Percentiles rank a stretch among this genome's conserved stretches.
Evolutionary conservation across 2,113 vertebrate genomes (phyloP).

Genomic region (Bos indicus): DNA sequence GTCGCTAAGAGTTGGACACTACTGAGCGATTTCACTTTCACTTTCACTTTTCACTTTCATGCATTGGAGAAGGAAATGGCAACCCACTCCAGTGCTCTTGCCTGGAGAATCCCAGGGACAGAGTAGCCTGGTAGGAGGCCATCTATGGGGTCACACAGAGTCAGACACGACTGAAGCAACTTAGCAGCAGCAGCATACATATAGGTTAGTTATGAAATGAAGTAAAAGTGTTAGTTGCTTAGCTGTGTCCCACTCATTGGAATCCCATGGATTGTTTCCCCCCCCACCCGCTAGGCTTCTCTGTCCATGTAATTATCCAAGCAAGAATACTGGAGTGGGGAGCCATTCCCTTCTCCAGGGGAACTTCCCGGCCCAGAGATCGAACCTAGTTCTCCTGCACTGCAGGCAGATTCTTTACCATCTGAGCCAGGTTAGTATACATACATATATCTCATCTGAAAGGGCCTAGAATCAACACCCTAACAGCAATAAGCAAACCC

Average conservation of each 20-base stretch:
- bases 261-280: neutral
- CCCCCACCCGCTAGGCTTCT: neutral
- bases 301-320: neutral
- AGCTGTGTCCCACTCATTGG: neutral
- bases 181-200: neutral
- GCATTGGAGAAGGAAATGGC: too few relatives aligned
- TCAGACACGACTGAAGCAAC: too few relatives aligned
- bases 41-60: too few relatives aligned
- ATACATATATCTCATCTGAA: neutral
- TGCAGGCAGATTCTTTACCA: neutral
- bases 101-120: too few relatives aligned
- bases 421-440: neutral
- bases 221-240: neutral
- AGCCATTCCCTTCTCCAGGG: neutral
- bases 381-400: neutral
- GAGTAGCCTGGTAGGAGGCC: too few relatives aligned
- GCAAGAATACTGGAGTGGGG: neutral
- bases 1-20: too few relatives aligned
- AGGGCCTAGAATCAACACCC: neutral
- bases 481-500: neutral
- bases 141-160: too few relatives aligned
- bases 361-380: neutral
- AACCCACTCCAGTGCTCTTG: too few relatives aligned
- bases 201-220: neutral
- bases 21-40: too few relatives aligned